These are phyloP conservation scores for Drosophila macrospina DNA, from an alignment of 2,888 invertebrate species.

Conservation along the genomic window DNA sequence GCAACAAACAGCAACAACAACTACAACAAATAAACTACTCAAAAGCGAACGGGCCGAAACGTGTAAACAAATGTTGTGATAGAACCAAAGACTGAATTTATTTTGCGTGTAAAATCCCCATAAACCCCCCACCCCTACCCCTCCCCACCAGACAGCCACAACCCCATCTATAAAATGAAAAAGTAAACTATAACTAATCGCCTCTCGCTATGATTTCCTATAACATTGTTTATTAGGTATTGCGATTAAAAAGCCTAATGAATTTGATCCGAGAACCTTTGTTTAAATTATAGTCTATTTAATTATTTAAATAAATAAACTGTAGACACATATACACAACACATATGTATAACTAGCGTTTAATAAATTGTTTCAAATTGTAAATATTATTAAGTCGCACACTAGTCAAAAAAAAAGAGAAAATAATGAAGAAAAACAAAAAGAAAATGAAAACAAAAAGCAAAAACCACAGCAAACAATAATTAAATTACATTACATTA, in stretches of 20 bases:
- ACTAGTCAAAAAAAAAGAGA: constrained; percentile 61
- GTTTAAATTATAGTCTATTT: constrained; percentile 53
- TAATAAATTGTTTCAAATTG: constrained; percentile 76
- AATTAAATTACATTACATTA: constrained; percentile 63
- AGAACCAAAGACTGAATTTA: constrained; percentile 86
- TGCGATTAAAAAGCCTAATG: constrained; percentile 52
- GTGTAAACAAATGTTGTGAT: constrained; percentile 86
- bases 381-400: constrained; percentile 79
- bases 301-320: constrained; percentile 53
- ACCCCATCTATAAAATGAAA: constrained; percentile 47
- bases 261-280: constrained; percentile 43
- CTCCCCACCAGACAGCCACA: not conserved
- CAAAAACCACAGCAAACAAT: constrained; percentile 61
- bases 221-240: constrained; percentile 50
- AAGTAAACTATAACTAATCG: constrained; percentile 40
- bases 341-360: constrained; percentile 42
- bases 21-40: constrained; percentile 31
- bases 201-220: constrained; percentile 57
- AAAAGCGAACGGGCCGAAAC: constrained; percentile 75
- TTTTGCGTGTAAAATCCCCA: constrained; percentile 71
- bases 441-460: constrained; percentile 38
- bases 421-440: constrained; percentile 29
- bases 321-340: constrained; percentile 6
- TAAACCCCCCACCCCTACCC: constrained; percentile 39
- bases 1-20: constrained; percentile 28